Evolutionary conservation across 1,140 invertebrate genomes (phyloP).

Genomic region (Drosophila dunni): DNA sequence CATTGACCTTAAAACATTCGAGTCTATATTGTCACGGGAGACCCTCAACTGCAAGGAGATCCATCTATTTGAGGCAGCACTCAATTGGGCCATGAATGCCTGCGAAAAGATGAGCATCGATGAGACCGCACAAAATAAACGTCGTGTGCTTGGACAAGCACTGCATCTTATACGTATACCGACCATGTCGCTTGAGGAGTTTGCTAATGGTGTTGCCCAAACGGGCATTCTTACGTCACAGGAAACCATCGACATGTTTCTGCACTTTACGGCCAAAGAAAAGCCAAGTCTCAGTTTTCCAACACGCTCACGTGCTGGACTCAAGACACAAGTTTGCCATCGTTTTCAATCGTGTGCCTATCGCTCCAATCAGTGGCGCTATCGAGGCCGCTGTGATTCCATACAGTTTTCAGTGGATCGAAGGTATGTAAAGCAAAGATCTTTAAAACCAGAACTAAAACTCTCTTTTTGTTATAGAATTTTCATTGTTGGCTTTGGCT

Average conservation of each 20-base stretch:
- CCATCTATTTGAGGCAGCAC: conserved; percentile 94
- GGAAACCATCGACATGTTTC: conserved; percentile 96
- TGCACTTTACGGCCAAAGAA: conserved; percentile 92
- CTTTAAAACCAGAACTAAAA: background rate
- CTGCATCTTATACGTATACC: conserved; percentile 95
- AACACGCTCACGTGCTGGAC: conserved; percentile 91
- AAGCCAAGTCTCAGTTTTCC: conserved; percentile 94
- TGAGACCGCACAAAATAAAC: conserved; percentile 89
- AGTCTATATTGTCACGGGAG: conserved; percentile 94
- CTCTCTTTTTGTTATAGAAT: conserved; percentile 86
- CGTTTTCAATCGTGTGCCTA: conserved; percentile 98
- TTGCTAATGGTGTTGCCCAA: conserved; percentile 95
- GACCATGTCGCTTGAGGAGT: conserved; percentile 95
- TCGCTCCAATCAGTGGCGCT: conserved; percentile 97
- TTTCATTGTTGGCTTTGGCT: conserved; percentile 95
- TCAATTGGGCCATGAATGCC: conserved; percentile 95
- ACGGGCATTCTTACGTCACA: conserved; percentile 94
- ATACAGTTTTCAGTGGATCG: conserved; percentile 97
- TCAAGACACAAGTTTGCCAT: conserved; percentile 96
- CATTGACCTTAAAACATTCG: conserved; percentile 94
- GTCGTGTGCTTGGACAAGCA: conserved; percentile 90
- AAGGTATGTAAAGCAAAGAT: conserved; percentile 72
- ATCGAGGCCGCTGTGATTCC: conserved; percentile 95
- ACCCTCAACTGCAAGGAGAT: conserved; percentile 96
- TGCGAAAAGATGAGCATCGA: conserved; percentile 92